phyloP scores from a whole-genome alignment of 2,113 vertebrate genomes.

The Amphiprion ocellaris region DNA sequence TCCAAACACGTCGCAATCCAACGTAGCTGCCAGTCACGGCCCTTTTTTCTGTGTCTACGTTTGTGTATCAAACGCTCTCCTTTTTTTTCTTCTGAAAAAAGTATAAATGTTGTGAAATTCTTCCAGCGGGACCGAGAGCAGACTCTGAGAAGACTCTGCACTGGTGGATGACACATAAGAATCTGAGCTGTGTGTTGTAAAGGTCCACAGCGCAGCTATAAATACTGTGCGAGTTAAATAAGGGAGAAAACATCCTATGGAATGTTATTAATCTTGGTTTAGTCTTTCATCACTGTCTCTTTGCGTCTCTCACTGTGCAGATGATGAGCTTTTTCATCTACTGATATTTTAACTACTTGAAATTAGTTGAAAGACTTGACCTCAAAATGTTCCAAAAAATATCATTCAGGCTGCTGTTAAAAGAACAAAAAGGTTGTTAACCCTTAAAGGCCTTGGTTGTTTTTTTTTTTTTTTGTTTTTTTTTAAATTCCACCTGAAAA shows the following conservation, averaged over 20 bases:
- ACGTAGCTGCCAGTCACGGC: not conserved
- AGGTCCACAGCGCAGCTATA: not conserved
- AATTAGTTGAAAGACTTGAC: not conserved
- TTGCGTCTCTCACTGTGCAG: no score
- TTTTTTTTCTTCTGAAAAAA: not conserved
- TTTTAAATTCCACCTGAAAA: no score
- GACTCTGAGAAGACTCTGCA: not conserved
- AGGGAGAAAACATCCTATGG: not conserved
- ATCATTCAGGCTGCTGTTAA: no score
- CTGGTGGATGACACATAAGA: not conserved
- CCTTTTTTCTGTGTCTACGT: not conserved
- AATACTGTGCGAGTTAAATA: not conserved
- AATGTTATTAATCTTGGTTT: no score
- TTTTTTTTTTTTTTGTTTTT: no score
- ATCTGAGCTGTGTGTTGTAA: not conserved
- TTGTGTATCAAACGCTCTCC: not conserved
- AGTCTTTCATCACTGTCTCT: no score
- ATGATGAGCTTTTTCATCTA: no score
- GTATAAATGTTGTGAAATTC: constrained; percentile 11
- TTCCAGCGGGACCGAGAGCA: not conserved
- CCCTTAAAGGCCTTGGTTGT: no score
- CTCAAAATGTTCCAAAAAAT: not conserved
- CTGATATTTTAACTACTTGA: not conserved
- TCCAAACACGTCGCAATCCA: not conserved
- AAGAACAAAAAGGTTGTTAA: no score